Evolutionary conservation across 2,797 vertebrate genomes (phyloP).

Genomic region (Rhynchonycteris naso): DNA sequence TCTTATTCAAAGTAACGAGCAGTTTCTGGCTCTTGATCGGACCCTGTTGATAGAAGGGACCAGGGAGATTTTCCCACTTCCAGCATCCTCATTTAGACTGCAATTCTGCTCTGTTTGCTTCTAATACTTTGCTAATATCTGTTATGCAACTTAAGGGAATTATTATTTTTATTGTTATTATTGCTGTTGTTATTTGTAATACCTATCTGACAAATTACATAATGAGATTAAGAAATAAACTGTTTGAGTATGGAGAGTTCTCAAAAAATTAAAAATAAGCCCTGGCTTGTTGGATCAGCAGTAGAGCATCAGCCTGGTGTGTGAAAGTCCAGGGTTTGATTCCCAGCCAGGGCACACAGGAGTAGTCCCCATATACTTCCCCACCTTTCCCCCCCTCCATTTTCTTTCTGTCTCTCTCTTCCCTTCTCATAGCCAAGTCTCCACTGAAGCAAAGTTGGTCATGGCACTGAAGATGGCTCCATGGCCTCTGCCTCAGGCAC

Average conservation of each 20-base stretch:
- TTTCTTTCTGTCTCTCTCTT: too few relatives aligned
- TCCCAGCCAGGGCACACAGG: too few relatives aligned
- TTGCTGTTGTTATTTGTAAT: background rate
- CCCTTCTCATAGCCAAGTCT: too few relatives aligned
- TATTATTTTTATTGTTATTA: background rate
- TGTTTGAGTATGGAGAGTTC: background rate
- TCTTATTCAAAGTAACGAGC: background rate
- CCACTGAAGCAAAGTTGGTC: too few relatives aligned
- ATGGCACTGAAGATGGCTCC: too few relatives aligned
- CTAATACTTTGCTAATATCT: background rate
- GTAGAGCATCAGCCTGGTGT: too few relatives aligned
- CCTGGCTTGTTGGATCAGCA: too few relatives aligned
- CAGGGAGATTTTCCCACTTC: background rate
- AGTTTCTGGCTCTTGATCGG: background rate
- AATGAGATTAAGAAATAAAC: background rate
- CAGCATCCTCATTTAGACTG: background rate
- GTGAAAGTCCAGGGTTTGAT: too few relatives aligned
- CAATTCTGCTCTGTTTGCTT: background rate
- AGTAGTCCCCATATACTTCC: too few relatives aligned
- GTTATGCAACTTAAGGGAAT: background rate
- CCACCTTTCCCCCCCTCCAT: too few relatives aligned
- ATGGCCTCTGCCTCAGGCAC: too few relatives aligned
- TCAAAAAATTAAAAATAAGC: too few relatives aligned
- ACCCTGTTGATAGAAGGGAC: background rate
- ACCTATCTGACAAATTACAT: background rate